Percentiles rank a stretch among this genome's conserved stretches.
phyloP scores from a whole-genome alignment of 2,888 invertebrate genomes.

The Notodonta ziczac region DNA sequence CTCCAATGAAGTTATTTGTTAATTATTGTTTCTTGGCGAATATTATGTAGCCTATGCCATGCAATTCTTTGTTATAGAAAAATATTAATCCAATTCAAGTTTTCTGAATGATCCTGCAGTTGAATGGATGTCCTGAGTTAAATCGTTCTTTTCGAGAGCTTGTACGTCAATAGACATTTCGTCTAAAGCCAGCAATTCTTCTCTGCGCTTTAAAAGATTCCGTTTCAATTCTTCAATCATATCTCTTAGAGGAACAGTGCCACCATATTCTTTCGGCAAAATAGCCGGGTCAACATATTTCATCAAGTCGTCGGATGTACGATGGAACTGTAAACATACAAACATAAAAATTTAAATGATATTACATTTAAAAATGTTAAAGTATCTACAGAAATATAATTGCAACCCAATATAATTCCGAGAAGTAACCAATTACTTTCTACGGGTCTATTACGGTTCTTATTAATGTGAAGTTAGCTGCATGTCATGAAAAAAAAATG shows the following conservation, averaged over 20 bases:
- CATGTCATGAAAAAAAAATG: background rate
- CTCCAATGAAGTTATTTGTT: background rate
- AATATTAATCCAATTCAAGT: conserved; percentile 89
- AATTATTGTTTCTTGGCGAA: background rate
- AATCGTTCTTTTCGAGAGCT: conserved; percentile 83
- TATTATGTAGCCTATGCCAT: conserved; percentile 7
- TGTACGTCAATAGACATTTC: conserved; percentile 90
- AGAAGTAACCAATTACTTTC: background rate
- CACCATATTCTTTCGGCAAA: conserved; percentile 94
- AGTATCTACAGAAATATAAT: too few relatives aligned
- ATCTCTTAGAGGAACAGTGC: conserved; percentile 90
- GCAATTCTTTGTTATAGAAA: background rate
- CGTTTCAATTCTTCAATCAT: conserved; percentile 92
- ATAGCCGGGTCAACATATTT: conserved; percentile 89
- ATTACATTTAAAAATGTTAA: background rate
- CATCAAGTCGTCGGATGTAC: conserved; percentile 88
- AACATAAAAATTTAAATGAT: background rate
- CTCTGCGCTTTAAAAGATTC: conserved; percentile 86
- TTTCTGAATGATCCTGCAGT: conserved; percentile 93
- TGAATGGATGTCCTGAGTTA: conserved; percentile 89
- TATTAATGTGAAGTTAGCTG: background rate
- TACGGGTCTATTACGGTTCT: background rate
- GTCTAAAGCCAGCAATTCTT: conserved; percentile 88
- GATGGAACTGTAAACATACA: conserved; percentile 86
- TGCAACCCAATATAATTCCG: background rate